A percentile compares a stretch with the other conserved stretches of the same genome.
These are phyloP conservation scores for Archocentrus centrarchus DNA, from an alignment of 2,113 vertebrate species.

Conservation along the genomic window DNA sequence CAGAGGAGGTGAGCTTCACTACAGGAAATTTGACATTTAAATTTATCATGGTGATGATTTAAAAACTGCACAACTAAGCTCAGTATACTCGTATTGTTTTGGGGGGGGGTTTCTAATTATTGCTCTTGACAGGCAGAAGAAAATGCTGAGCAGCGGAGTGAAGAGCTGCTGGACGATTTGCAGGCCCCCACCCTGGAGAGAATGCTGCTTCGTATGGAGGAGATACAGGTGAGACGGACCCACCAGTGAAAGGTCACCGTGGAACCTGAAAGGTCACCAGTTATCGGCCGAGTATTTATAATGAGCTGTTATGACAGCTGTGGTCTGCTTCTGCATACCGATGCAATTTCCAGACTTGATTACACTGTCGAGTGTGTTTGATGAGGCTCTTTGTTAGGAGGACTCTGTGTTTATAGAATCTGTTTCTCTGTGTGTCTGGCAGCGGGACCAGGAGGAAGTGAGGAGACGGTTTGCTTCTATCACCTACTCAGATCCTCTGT, in stretches of 20 bases:
- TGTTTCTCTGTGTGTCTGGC: slow-evolving; percentile 45
- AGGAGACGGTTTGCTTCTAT: slow-evolving; percentile 87
- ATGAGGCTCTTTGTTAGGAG: not conserved
- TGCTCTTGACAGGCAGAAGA: slow-evolving; percentile 67
- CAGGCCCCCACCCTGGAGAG: slow-evolving; percentile 81
- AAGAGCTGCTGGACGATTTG: slow-evolving; percentile 76
- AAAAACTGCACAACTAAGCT: not conserved
- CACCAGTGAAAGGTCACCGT: slow-evolving; percentile 27
- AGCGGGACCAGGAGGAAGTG: slow-evolving; percentile 90
- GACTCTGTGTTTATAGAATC: not conserved
- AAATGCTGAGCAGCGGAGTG: slow-evolving; percentile 66
- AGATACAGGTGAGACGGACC: slow-evolving; percentile 89
- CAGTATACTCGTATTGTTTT: too few species aligned
- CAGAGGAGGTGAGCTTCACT: slow-evolving; percentile 60
- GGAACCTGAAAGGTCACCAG: slow-evolving; percentile 42
- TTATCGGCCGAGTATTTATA: slow-evolving; percentile 51
- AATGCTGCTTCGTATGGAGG: slow-evolving; percentile 94
- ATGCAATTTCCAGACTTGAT: not conserved
- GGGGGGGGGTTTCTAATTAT: not conserved
- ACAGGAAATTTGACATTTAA: not conserved
- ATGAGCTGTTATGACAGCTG: slow-evolving; percentile 38
- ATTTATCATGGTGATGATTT: not conserved
- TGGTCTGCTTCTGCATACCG: slow-evolving; percentile 25
- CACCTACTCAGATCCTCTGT: slow-evolving; percentile 83
- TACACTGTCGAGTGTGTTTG: not conserved